These are phyloP conservation scores for Phymastichus coffea DNA, from an alignment of 1,140 invertebrate genomes.

Conservation along the genomic window DNA sequence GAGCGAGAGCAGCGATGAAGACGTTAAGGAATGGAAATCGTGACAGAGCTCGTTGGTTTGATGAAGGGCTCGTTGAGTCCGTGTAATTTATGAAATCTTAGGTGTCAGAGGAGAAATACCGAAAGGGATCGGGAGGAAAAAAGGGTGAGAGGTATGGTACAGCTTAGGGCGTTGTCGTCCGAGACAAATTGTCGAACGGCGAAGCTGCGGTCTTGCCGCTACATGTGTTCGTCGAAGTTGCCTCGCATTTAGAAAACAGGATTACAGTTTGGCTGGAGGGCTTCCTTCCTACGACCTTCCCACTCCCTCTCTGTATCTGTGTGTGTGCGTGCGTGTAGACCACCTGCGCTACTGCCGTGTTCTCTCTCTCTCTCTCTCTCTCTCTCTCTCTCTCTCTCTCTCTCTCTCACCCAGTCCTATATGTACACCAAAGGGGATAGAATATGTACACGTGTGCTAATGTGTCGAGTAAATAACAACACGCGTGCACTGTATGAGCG, in stretches of 20 bases:
- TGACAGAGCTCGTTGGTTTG: constrained; percentile 7
- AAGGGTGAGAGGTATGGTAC: not conserved
- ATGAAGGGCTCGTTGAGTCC: no score
- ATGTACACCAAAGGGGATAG: constrained; percentile 29
- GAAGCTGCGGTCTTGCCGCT: constrained; percentile 45
- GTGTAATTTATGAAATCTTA: no score
- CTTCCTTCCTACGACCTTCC: no score
- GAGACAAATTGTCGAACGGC: constrained; percentile 51
- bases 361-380: no score
- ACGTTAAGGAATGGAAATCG: not conserved
- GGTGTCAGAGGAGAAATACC: not conserved
- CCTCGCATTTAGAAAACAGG: constrained; percentile 53
- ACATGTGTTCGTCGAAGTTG: constrained; percentile 49
- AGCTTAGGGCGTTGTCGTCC: constrained; percentile 25
- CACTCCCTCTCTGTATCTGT: no score
- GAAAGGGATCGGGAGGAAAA: not conserved
- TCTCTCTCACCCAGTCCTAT: not conserved
- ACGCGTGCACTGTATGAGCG: no score
- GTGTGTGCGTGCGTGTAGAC: no score
- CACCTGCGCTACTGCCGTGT: no score
- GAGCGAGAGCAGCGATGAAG: not conserved
- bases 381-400: not conserved
- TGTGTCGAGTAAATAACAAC: constrained; percentile 34
- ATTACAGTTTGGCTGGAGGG: constrained; percentile 49
- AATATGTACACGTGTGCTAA: constrained; percentile 37